These are phyloP conservation scores for Zaprionus davidi DNA, from an alignment of 1,140 invertebrate species.

Conservation along the genomic window DNA sequence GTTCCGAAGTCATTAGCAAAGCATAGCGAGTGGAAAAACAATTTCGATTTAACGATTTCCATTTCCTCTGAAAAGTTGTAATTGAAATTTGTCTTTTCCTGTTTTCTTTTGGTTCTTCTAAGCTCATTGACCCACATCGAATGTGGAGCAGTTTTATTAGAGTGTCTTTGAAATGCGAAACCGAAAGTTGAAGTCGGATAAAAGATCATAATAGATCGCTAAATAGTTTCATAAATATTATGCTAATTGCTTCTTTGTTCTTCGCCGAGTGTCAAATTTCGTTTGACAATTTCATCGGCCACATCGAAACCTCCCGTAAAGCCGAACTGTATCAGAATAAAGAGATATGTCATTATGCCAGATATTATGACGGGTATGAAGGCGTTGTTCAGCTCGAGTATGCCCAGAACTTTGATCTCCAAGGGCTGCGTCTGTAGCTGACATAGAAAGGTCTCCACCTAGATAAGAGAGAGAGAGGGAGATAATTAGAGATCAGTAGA, in stretches of 20 bases:
- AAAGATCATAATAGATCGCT: not conserved
- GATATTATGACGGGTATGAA: conserved; percentile 73
- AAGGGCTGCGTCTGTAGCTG: conserved; percentile 65
- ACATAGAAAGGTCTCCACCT: conserved; percentile 59
- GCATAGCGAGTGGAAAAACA: not conserved
- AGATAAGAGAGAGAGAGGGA: not conserved
- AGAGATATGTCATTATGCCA: conserved; percentile 71
- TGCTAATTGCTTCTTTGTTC: not conserved
- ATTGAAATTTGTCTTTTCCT: not conserved
- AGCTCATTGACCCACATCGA: conserved; percentile 3
- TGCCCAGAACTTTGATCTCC: conserved; percentile 71
- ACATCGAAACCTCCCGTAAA: conserved; percentile 65
- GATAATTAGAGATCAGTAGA: not conserved
- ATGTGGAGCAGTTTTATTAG: not conserved
- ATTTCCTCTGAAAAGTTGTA: conserved; percentile 9
- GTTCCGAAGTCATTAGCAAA: not conserved
- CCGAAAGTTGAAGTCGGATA: not conserved
- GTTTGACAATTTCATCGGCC: conserved; percentile 34
- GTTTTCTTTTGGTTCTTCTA: not conserved
- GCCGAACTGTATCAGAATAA: conserved; percentile 75
- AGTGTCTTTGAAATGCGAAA: not conserved
- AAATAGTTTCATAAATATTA: not conserved
- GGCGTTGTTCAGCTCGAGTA: conserved; percentile 68
- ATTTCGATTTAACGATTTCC: conserved; percentile 7
- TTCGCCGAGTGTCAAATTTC: not conserved